Evolutionary conservation across 30 jellyfish, hydroid and myxozoan genomes (phyloP).

Genomic region (Hydractinia echinata): DNA sequence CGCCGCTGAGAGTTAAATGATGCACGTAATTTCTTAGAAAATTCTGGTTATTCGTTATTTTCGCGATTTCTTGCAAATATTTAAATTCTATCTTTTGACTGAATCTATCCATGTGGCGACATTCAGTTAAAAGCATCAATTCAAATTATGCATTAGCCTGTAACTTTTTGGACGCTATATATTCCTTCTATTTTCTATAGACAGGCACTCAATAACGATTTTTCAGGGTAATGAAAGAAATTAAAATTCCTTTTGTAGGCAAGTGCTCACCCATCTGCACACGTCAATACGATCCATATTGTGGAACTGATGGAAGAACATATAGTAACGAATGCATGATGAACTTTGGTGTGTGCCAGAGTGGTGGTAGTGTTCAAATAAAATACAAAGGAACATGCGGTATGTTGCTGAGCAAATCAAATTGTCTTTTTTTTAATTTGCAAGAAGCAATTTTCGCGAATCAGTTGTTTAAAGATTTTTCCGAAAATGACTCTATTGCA

Average conservation of each 20-base stretch:
- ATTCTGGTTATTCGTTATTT: too few relatives aligned
- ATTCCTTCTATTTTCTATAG: too few relatives aligned
- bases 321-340: constrained; percentile 20
- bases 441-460: too few relatives aligned
- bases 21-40: too few relatives aligned
- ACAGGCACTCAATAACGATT: background rate
- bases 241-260: constrained; percentile 8
- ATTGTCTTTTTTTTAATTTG: too few relatives aligned
- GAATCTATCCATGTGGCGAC: background rate
- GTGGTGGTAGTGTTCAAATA: constrained; percentile 39
- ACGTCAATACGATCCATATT: constrained; percentile 29
- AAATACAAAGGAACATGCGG: constrained; percentile 34
- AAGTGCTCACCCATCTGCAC: constrained; percentile 27
- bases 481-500: too few relatives aligned
- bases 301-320: constrained; percentile 38
- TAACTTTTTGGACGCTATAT: too few relatives aligned
- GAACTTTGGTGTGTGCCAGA: constrained; percentile 28
- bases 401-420: background rate
- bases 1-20: background rate
- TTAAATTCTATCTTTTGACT: background rate
- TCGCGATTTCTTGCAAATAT: too few relatives aligned
- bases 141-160: too few relatives aligned
- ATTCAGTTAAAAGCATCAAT: too few relatives aligned
- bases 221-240: background rate
- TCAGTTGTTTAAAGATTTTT: too few relatives aligned